Base-by-base conservation (phyloP, 2,888 invertebrate genomes). In the Artemia sinica region DNA sequence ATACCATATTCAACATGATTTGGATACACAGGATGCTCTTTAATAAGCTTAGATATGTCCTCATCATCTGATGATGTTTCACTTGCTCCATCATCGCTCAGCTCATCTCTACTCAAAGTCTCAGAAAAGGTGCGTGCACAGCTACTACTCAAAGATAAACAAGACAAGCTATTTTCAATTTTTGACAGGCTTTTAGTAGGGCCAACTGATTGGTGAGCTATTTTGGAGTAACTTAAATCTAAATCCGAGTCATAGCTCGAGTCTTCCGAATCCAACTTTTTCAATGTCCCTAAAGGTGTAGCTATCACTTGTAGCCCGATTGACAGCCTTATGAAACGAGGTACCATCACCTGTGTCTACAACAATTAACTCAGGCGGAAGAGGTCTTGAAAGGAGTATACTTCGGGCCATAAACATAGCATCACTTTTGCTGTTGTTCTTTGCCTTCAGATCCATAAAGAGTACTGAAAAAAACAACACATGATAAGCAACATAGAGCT, bases 221-320 rank as follows among this genome's bases (percentile, higher is more conserved):
- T 70, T 71, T 69, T 68, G 72, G 74, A 63, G 74, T 72, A 67
- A 68, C 75, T 73, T 65, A 76, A 73, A 58, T 78, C 78, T 68
- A 74, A 75, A 77, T 90, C 89, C 28, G 89, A 89, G 80, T 90
- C 90, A 79, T 91, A 90, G 76, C 89, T 89, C 69, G 89, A 89
- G 79, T 90, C 90, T 76, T 89, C 89, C 14, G 77, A 76, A 68
- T 77, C 76, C 68, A 76, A 72, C 66, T 74, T 74, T 10, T 73
- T 70, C 18, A 72, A 66, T 65, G 69, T 50, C n/a, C 49, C 67
- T 65, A 41, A 12, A 50, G 28, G 12, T 50, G 9, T 66, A 9
- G 49, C 41, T 66, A n/a, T 48, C 48, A 9, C 66, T 48, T 48
- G 28, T 28, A 28, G 28, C 28, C 28, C 28, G 28, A 28, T 28